Base-by-base conservation (phyloP, 2,888 invertebrate species). In the Barypeithes pellucidus region DNA sequence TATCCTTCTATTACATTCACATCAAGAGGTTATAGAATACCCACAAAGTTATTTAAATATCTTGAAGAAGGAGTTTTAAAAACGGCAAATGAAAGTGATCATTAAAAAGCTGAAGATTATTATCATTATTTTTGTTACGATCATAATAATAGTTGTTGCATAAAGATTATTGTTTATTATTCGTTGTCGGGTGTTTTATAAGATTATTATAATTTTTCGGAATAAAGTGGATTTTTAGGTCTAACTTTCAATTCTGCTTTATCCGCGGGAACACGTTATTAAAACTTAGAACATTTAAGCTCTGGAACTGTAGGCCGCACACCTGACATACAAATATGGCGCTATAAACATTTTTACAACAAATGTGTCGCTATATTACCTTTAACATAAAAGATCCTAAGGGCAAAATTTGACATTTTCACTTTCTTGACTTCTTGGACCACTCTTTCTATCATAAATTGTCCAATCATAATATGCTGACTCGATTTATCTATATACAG, bases 21-120 rank as follows among this genome's bases (percentile, higher is more conserved):
- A 3, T 43, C 14, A 8, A 9, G 8, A 47, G 5, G 20, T 29
- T n/a, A 29, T 20, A 18, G 20, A 47, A 47, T 47, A 47, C n/a
- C n/a, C n/a, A n/a, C 20, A 47, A 45, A 45, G 47, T 47, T 12
- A 20, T 47, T 47, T 47, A 20, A 8, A 43, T 43, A n/a, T 39
- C 39, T n/a, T 3, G 43, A 14, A 43, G 7, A 20, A 50, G 22
- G 4, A 50, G 22, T 22, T 22, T 50, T 1, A 29, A 29, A 24
- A 52, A 52, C 29, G 52, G 29, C 29, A 52, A 52, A 52, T 14
- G 29, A 52, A 52, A 52, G 52, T 52, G 29, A 14, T 52, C 52
- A 14, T 52, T 52, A 52, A 52, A 14, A 52, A 52, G 14, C 52
- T 29, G 29, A 8, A 52, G 52, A 52, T 29, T 24, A 29, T 50